Evolutionary conservation across 1,140 invertebrate genomes (phyloP).

Genomic region (Cecropterus lyciades): DNA sequence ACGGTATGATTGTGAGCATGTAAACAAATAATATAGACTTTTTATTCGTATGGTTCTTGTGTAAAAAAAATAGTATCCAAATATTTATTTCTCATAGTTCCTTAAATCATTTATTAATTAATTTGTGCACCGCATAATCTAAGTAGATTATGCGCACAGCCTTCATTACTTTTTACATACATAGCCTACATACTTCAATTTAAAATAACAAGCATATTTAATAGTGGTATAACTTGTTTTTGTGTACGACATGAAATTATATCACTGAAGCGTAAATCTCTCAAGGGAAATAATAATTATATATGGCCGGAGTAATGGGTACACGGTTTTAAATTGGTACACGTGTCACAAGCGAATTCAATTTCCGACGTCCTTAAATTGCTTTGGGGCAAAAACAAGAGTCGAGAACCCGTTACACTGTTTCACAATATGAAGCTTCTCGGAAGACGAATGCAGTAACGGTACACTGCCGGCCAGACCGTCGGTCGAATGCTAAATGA

Average conservation of each 20-base stretch:
- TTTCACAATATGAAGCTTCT: slow-evolving; percentile 45
- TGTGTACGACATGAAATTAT: background rate
- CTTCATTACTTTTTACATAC: no score
- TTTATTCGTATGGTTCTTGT: no score
- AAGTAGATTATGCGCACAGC: no score
- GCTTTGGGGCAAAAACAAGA: slow-evolving; percentile 20
- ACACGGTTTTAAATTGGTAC: slow-evolving; percentile 16
- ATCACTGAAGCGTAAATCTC: background rate
- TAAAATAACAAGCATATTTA: background rate
- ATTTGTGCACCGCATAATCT: no score
- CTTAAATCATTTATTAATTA: no score
- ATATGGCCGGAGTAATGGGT: slow-evolving; percentile 1
- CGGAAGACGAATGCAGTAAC: slow-evolving; percentile 50
- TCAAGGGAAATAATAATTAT: slow-evolving; percentile 17
- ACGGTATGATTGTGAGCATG: no score
- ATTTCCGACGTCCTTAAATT: slow-evolving; percentile 26
- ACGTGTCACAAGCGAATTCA: slow-evolving; percentile 18
- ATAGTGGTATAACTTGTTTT: background rate
- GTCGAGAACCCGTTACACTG: slow-evolving; percentile 38
- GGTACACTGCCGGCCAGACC: slow-evolving; percentile 40
- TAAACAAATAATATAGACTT: no score
- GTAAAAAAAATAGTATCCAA: no score
- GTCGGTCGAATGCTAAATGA: slow-evolving; percentile 44
- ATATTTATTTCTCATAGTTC: no score
- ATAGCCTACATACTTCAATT: no score